These are phyloP conservation scores for Nothoprocta perdicaria DNA, from an alignment of 2,113 vertebrate genomes.

Conservation along the genomic window DNA sequence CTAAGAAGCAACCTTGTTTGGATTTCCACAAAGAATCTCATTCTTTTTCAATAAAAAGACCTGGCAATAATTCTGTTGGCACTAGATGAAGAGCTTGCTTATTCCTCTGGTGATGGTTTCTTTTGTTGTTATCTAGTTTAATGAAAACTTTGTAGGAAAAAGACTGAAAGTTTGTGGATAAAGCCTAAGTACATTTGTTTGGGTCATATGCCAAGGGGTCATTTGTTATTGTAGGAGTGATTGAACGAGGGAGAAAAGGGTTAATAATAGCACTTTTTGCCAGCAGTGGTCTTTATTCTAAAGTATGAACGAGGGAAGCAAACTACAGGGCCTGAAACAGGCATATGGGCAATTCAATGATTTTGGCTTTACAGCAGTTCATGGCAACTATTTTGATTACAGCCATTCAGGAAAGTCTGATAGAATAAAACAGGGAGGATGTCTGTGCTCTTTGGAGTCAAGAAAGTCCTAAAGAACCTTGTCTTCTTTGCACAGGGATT, in stretches of 20 bases:
- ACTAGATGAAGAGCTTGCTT: conserved; percentile 63
- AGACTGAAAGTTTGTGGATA: conserved; percentile 33
- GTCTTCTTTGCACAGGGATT: neutral
- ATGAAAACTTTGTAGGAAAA: conserved; percentile 51
- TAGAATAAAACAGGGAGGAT: neutral
- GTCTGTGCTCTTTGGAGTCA: neutral
- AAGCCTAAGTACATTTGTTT: conserved; percentile 34
- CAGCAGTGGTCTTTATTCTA: conserved; percentile 12
- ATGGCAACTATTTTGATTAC: neutral
- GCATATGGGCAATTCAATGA: neutral
- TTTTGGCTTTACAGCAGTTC: conserved; percentile 9
- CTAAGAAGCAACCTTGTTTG: conserved; percentile 52
- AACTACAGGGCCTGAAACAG: neutral
- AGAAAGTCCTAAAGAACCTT: neutral
- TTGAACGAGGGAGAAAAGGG: neutral
- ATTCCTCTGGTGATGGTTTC: conserved; percentile 38
- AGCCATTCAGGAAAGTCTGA: neutral
- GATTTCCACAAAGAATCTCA: conserved; percentile 56
- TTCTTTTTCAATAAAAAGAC: conserved; percentile 68
- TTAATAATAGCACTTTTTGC: conserved; percentile 6
- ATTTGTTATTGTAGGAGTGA: neutral
- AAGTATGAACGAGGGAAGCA: conserved; percentile 24
- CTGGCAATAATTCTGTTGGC: conserved; percentile 72
- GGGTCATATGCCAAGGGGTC: neutral
- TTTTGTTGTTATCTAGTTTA: conserved; percentile 61